Percentiles rank a stretch among this genome's conserved stretches.
Evolutionary conservation across 1,140 invertebrate genomes (phyloP).

Genomic region (Ips nitidus): DNA sequence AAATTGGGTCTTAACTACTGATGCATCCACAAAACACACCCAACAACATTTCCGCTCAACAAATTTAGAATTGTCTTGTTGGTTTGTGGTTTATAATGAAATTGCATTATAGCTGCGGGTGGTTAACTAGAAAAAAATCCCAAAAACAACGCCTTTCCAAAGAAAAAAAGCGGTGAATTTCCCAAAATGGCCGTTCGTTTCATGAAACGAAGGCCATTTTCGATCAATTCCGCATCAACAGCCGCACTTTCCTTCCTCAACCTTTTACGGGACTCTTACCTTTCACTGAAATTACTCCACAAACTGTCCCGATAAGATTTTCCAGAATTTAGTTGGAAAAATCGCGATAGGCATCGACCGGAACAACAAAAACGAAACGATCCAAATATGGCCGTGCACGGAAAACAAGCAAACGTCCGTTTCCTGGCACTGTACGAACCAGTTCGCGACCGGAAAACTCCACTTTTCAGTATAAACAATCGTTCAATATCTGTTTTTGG

Average conservation of each 20-base stretch:
- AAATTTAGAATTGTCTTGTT: too few species aligned
- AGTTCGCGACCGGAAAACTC: neutral
- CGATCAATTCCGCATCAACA: conserved; percentile 1
- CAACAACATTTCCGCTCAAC: too few species aligned
- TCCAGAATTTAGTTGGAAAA: neutral
- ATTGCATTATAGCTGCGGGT: too few species aligned
- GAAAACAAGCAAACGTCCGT: conserved; percentile 19
- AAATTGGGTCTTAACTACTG: too few species aligned
- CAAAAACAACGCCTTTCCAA: conserved; percentile 6
- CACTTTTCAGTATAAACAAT: neutral
- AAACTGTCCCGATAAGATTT: neutral
- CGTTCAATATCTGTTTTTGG: neutral
- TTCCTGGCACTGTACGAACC: neutral
- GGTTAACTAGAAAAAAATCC: too few species aligned
- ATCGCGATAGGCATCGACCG: conserved; percentile 5
- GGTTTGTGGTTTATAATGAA: too few species aligned
- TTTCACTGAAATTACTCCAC: conserved; percentile 7
- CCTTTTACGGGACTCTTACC: conserved; percentile 9
- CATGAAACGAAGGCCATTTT: conserved; percentile 1
- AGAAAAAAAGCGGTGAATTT: conserved; percentile 14
- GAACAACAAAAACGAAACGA: conserved; percentile 19
- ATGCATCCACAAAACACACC: too few species aligned
- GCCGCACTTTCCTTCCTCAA: neutral
- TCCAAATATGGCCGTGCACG: conserved; percentile 35
- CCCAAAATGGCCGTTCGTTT: conserved; percentile 17